Evolutionary conservation across 2,888 invertebrate species (phyloP).

Genomic region (Phorcus lineatus): DNA sequence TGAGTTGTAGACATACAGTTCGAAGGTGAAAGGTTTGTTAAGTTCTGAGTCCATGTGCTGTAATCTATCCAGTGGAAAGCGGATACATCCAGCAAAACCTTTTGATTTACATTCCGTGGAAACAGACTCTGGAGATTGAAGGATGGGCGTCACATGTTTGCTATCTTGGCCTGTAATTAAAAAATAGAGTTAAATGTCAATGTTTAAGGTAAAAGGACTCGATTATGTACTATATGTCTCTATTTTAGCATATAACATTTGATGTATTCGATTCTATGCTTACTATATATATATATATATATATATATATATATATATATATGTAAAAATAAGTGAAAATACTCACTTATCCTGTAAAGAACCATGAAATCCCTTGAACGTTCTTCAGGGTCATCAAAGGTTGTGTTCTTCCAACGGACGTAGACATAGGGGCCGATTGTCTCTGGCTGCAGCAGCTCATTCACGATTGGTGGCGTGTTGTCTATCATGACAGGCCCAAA

Average conservation of each 20-base stretch:
- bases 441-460: neutral
- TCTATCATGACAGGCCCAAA: conserved; percentile 47
- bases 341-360: conserved; percentile 24
- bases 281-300: too few species aligned
- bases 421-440: neutral
- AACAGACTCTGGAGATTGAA: neutral
- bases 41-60: conserved; percentile 28
- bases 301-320: neutral
- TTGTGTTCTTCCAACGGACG: conserved; percentile 27
- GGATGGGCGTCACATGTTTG: conserved; percentile 26
- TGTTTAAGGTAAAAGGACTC: neutral
- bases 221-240: neutral
- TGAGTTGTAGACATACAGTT: conserved; percentile 42
- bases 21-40: conserved; percentile 30
- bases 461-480: conserved; percentile 40
- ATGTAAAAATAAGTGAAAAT: too few species aligned
- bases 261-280: too few species aligned
- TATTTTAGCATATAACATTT: too few species aligned
- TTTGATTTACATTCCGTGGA: neutral
- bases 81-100: conserved; percentile 16
- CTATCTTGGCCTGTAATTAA: conserved; percentile 3
- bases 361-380: neutral
- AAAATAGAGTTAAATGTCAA: neutral
- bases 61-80: conserved; percentile 28
- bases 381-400: conserved; percentile 39